phyloP scores from a whole-genome alignment of 2,888 invertebrate species.

The Rhagium mordax region DNA sequence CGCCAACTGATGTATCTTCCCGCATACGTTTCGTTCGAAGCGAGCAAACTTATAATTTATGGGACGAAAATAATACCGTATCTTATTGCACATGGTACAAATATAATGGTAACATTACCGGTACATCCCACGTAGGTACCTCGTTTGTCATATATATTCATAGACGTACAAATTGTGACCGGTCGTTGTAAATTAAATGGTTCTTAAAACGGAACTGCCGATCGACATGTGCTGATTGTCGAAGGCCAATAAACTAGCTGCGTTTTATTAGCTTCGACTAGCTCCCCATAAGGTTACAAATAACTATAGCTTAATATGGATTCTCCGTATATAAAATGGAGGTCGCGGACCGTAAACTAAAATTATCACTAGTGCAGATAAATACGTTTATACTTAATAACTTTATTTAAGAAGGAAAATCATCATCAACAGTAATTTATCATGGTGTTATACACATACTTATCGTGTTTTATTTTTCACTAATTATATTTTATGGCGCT shows the following conservation, averaged over 20 bases:
- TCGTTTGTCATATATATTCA: conserved; percentile 34
- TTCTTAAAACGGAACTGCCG: conserved; percentile 35
- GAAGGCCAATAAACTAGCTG: conserved; percentile 27
- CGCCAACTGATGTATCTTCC: neutral
- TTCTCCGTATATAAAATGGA: neutral
- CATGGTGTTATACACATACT: conserved; percentile 4
- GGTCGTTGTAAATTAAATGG: conserved; percentile 33
- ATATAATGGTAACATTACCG: conserved; percentile 24
- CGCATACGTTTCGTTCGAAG: neutral
- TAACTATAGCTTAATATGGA: neutral
- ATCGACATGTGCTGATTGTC: conserved; percentile 33
- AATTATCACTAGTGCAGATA: conserved; percentile 15
- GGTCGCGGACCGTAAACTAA: conserved; percentile 7
- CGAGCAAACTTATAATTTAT: conserved; percentile 5
- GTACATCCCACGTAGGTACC: conserved; percentile 33
- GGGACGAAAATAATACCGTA: neutral
- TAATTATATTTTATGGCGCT: conserved; percentile 11
- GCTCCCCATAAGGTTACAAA: conserved; percentile 11
- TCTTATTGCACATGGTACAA: neutral
- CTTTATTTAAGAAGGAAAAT: conserved; percentile 16
- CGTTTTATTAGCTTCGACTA: conserved; percentile 25
- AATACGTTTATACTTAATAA: conserved; percentile 16
- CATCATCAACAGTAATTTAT: neutral
- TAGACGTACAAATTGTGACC: conserved; percentile 38
- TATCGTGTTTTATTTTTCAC: neutral